Evolutionary conservation across 2,113 vertebrate genomes (phyloP), one percentile per base, ranked within the genome.

Genomic region (Pachycephala philippinensis): DNA sequence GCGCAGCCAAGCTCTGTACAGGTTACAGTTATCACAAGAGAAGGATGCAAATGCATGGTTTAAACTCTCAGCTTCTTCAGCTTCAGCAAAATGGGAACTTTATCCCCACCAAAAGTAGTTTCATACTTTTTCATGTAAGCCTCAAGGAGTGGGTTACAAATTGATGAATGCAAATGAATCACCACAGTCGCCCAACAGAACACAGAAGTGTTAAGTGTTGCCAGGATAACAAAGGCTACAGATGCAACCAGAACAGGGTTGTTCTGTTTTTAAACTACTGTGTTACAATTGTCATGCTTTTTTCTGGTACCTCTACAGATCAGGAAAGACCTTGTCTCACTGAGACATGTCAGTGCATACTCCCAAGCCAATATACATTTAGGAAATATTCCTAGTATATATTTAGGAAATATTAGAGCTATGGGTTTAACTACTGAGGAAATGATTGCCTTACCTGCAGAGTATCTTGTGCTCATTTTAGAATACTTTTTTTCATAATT

Each of bases 1-100:
- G 92, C 2, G 1, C 3, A 2, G 33, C 22, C 26, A 1, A 37
- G 27, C 20, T 20, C 17, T 57, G 45, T 33, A 28, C 6, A 5
- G 0, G 0, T 35, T 52, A 31, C 42, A 37, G 30, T 54, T 76
- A 64, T 4, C 20, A 27, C 22, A 68, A 61, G 33, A 45, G 26
- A 5, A 71, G 14, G 44, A 52, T 61, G 69, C 24, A 53, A 37
- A 59, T 5, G 7, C 19, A 16, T 15, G 3, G 40, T 50, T 63
- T 79, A 80, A 90, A 54, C 26, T 52, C 30, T 2, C n/a, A 12
- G 50, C 26, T 77, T 49, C 40, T 33, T 70, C 19, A 66, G 16
- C 27, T 88, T 83, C 42, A 77, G 31, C 28, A 86, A 83, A 88
- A 74, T 8, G 45, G 11, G 22, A 83, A 57, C 22, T 61, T 56